Evolutionary conservation across 2,113 vertebrate genomes (phyloP).

Genomic region (Pluvialis apricaria): DNA sequence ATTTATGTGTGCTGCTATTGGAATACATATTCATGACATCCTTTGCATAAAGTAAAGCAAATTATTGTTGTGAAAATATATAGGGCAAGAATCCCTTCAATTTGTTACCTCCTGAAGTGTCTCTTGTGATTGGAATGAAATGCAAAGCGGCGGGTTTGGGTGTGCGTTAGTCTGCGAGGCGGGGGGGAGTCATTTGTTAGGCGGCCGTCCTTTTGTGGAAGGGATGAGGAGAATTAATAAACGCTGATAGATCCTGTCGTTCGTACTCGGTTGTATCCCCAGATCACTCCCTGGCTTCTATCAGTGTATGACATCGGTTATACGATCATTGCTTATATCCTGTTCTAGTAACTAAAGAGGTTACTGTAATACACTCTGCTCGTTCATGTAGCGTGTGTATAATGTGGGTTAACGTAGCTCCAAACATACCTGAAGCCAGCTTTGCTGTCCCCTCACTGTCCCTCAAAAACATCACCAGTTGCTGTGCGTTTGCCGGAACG

Average conservation of each 20-base stretch:
- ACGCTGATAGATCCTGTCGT: neutral
- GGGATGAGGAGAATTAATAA: neutral
- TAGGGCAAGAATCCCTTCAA: slow-evolving; percentile 2
- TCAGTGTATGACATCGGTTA: neutral
- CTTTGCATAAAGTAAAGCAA: slow-evolving; percentile 32
- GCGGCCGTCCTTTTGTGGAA: neutral
- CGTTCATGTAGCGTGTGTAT: accelerated
- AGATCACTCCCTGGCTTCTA: neutral
- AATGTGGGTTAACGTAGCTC: neutral
- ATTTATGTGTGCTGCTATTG: slow-evolving; percentile 31
- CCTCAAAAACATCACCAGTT: neutral
- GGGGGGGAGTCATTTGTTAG: neutral
- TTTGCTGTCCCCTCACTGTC: neutral
- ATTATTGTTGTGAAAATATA: slow-evolving; percentile 50
- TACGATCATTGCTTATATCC: neutral
- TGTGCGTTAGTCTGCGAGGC: neutral
- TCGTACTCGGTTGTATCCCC: neutral
- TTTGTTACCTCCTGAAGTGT: slow-evolving; percentile 7
- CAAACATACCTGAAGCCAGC: neutral
- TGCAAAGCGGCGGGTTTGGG: neutral
- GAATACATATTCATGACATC: slow-evolving; percentile 42
- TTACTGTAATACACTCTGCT: neutral
- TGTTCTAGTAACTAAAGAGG: no score
- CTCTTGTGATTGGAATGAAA: neutral
- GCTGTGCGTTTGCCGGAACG: neutral